Percentiles rank a stretch among this genome's conserved stretches.
These are phyloP conservation scores for Abramis brama DNA, from an alignment of 2,113 vertebrate species.

Conservation along the genomic window DNA sequence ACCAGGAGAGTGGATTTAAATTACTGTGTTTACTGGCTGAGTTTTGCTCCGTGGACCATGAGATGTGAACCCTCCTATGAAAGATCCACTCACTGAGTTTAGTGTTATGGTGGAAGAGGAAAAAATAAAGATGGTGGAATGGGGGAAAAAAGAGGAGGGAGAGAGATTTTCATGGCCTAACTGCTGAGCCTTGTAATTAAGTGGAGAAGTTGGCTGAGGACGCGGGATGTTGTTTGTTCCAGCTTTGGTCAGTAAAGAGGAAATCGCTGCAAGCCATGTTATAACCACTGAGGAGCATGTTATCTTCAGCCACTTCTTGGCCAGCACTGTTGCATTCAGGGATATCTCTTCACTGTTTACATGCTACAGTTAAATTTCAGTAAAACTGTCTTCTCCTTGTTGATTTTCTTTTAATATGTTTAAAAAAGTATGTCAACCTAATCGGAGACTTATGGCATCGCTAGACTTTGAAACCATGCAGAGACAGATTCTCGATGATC, in stretches of 20 bases:
- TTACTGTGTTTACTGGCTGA: conserved; percentile 53
- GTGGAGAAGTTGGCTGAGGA: conserved; percentile 63
- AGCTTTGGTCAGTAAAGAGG: conserved; percentile 55
- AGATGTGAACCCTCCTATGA: conserved; percentile 50
- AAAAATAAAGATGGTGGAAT: conserved; percentile 45
- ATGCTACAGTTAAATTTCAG: background rate
- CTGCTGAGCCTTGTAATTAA: conserved; percentile 63
- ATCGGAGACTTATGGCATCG: background rate
- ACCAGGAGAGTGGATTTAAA: conserved; percentile 68
- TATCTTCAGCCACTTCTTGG: conserved; percentile 21
- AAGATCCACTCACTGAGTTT: conserved; percentile 56
- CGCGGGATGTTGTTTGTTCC: conserved; percentile 50
- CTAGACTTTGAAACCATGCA: conserved; percentile 17
- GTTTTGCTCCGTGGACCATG: conserved; percentile 50
- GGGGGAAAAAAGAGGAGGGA: conserved; percentile 33
- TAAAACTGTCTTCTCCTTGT: background rate
- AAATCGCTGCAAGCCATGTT: conserved; percentile 32
- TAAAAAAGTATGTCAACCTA: conserved; percentile 14
- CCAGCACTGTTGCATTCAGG: background rate
- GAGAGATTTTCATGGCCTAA: conserved; percentile 22
- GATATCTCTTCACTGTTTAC: conserved; percentile 5
- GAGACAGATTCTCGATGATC: background rate
- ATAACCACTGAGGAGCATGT: conserved; percentile 24
- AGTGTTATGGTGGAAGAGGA: conserved; percentile 64
- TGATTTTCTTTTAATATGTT: conserved; percentile 6